A percentile compares a stretch with the other conserved stretches of the same genome.
These are phyloP conservation scores for Dinomys branickii DNA, from an alignment of 2,113 vertebrate species.

Conservation along the genomic window DNA sequence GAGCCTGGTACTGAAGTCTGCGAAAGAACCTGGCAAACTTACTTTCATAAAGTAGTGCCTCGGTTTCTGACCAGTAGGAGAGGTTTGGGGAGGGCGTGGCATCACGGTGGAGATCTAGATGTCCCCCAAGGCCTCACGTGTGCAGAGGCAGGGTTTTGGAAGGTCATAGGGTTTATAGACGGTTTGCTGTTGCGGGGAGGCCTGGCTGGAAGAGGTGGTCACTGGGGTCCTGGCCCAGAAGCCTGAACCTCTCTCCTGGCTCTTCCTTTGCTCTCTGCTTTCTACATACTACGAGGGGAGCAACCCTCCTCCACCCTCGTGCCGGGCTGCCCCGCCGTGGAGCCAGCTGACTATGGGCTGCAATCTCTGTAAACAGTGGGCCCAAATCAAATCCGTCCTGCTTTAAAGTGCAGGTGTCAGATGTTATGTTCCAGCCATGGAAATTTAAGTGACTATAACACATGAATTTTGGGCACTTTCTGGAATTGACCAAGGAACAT, in stretches of 20 bases:
- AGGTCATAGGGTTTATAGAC: background rate
- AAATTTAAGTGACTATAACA: background rate
- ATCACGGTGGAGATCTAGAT: background rate
- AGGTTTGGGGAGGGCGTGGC: background rate
- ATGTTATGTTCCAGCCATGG: background rate
- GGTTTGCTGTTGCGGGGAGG: background rate
- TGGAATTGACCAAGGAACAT: slow-evolving; percentile 11
- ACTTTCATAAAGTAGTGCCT: background rate
- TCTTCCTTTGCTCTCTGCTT: background rate
- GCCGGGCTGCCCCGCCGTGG: background rate
- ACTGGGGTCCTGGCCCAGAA: background rate
- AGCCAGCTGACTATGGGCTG: too few relatives aligned
- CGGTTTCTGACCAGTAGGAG: background rate
- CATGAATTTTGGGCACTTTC: background rate
- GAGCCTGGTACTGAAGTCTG: fast-evolving
- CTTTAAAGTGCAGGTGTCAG: background rate
- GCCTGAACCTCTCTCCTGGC: background rate
- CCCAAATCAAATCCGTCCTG: background rate
- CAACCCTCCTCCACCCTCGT: background rate
- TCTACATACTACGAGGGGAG: background rate
- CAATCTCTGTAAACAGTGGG: background rate
- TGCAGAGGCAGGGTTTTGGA: background rate
- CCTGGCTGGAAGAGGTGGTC: background rate
- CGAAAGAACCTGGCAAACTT: background rate
- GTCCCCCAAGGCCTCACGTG: background rate